These are phyloP conservation scores for Sapajus apella DNA, from an alignment of 2,113 vertebrate genomes.

Conservation along the genomic window DNA sequence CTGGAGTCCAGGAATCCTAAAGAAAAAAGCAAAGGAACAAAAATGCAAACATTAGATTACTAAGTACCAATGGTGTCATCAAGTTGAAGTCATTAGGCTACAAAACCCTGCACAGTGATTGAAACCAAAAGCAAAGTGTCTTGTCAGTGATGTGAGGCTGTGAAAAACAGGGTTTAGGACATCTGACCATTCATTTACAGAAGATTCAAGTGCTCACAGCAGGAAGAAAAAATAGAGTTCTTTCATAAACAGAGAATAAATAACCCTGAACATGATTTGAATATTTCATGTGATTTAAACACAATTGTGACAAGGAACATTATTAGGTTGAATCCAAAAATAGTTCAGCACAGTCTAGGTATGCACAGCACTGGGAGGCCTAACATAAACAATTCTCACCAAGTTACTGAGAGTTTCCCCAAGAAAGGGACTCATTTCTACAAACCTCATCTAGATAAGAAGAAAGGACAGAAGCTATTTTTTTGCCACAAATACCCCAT, in stretches of 20 bases:
- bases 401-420: not conserved
- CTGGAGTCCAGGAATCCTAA: constrained; percentile 93
- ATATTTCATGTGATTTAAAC: constrained; percentile 50
- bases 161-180: not conserved
- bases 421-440: not conserved
- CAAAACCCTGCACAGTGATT: not conserved
- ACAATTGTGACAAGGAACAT: not conserved
- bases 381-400: not conserved
- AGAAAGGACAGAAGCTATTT: not conserved
- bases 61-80: constrained; percentile 17
- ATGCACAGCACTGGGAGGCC: rapidly evolving
- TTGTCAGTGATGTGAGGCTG: not conserved
- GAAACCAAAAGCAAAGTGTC: not conserved
- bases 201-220: not conserved
- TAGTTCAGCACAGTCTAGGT: not conserved
- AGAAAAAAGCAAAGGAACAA: constrained; percentile 61
- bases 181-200: not conserved
- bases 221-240: not conserved
- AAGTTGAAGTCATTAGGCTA: not conserved
- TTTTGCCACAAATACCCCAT: not conserved
- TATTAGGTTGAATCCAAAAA: not conserved
- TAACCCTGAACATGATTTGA: not conserved
- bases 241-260: not conserved
- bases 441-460: not conserved
- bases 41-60: not conserved